phyloP scores from a whole-genome alignment of 2,113 vertebrate species.

The human (Homo sapiens) region DNA sequence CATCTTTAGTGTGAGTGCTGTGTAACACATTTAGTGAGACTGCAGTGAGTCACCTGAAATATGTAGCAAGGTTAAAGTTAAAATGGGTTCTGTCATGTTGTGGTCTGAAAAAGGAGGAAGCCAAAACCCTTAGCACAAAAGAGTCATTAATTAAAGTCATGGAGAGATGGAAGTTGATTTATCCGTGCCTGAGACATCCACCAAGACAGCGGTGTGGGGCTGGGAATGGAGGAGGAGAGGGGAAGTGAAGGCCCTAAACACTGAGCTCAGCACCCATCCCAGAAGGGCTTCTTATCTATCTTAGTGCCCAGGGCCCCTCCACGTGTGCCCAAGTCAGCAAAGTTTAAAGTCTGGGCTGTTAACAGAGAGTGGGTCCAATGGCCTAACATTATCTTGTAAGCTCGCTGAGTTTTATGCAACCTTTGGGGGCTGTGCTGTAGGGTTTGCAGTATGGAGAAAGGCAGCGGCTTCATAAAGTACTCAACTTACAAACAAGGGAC shows the following conservation, averaged over 20 bases:
- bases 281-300: neutral
- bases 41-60: neutral
- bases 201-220: neutral
- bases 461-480: neutral
- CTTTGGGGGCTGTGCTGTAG: neutral
- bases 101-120: neutral
- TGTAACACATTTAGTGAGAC: neutral
- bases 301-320: neutral
- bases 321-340: neutral
- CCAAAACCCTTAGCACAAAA: neutral
- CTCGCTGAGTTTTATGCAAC: neutral
- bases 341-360: neutral
- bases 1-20: neutral
- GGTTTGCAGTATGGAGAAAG: neutral
- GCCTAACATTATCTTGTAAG: neutral
- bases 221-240: neutral
- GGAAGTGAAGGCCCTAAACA: neutral
- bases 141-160: neutral
- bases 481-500: neutral
- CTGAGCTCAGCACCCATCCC: neutral
- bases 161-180: neutral
- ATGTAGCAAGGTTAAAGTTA: constrained; percentile 30
- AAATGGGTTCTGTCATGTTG: neutral
- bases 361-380: neutral
- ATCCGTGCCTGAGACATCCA: neutral